Evolutionary conservation across 2,888 invertebrate genomes (phyloP), one percentile per base, ranked within the genome.

Genomic region (Liodrosophila aerea): DNA sequence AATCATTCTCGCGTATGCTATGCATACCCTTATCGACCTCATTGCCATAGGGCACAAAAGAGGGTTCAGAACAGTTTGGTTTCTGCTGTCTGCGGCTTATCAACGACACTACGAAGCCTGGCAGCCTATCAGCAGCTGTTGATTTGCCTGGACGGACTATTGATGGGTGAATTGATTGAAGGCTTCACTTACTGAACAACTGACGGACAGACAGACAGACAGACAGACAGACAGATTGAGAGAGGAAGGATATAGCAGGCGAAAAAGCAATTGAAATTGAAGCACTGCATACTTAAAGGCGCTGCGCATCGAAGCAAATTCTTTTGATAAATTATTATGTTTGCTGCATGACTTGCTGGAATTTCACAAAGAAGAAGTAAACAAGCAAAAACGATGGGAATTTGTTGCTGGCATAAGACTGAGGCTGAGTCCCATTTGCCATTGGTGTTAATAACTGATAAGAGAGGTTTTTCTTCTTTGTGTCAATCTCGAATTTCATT

Each of bases 31-130:
- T 11, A 22, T 22, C 22, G 4, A 33, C n/a, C 1, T 33, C 8
- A 4, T 29, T 3, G 29, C 29, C 29, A 34, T 13, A 27, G 53
- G 3, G 53, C 7, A 33, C 45, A 33, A 27, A 16, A 41, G 31
- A 18, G 11, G 39, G 29, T 5, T 57, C 13, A n/a, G n/a, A n/a
- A n/a, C n/a, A 16, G 8, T 18, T 49, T 44, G 34, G 22, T 22
- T 33, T 47, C 31, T 49, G 34, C 39, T 64, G 64, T 51, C 46
- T 46, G 59, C 56, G 54, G 69, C 45, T 69, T 69, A 69, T 56
- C 51, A 41, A 41, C 36, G 30, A 34, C 22, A 43, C 43, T 56
- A 43, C 33, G 12, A 41, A 40, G 33, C 39, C 30, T 16, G 40
- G 16, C 33, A 22, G 34, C 40, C 47, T 37, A 54, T 59, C 68